Conservation (phyloP, 2,888 invertebrate species). For the Watsonalla binaria region DNA sequence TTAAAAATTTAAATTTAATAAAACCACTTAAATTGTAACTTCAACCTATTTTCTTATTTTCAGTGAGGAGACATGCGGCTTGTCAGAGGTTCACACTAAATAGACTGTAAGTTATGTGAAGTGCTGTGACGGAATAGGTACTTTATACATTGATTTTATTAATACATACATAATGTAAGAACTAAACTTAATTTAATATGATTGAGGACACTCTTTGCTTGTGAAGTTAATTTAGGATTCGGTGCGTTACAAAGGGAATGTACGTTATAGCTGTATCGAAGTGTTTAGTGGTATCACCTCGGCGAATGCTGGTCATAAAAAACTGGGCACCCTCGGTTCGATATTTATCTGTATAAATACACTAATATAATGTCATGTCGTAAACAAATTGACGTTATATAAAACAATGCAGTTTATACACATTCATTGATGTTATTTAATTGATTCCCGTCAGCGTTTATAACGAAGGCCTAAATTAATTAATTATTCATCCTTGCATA, state of each 20-base stretch:
- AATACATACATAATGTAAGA: slow-evolving; percentile 62
- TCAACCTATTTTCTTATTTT: slow-evolving; percentile 25
- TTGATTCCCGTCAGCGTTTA: slow-evolving; percentile 10
- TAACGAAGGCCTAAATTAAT: slow-evolving; percentile 50
- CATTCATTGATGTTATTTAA: not conserved
- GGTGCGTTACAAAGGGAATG: slow-evolving; percentile 52
- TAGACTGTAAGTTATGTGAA: slow-evolving; percentile 43
- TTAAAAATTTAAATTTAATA: no score
- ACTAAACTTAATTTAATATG: slow-evolving; percentile 75
- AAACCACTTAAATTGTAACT: not conserved
- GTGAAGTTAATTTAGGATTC: slow-evolving; percentile 55
- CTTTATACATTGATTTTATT: slow-evolving; percentile 56
- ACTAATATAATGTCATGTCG: no score
- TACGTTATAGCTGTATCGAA: slow-evolving; percentile 43
- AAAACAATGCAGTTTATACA: no score
- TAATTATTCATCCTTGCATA: slow-evolving; percentile 36
- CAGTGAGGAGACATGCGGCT: slow-evolving; percentile 41
- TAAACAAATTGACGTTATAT: no score
- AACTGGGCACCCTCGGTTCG: not conserved
- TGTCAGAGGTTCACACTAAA: slow-evolving; percentile 6
- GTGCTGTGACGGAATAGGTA: slow-evolving; percentile 69
- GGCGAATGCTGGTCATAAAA: not conserved
- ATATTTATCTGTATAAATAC: not conserved
- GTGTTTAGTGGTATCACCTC: slow-evolving; percentile 44
- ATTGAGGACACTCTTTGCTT: slow-evolving; percentile 68